A percentile compares a stretch with the other conserved stretches of the same genome.
Evolutionary conservation across 2,888 invertebrate genomes (phyloP).

Genomic region (Microplitis deprimator): DNA sequence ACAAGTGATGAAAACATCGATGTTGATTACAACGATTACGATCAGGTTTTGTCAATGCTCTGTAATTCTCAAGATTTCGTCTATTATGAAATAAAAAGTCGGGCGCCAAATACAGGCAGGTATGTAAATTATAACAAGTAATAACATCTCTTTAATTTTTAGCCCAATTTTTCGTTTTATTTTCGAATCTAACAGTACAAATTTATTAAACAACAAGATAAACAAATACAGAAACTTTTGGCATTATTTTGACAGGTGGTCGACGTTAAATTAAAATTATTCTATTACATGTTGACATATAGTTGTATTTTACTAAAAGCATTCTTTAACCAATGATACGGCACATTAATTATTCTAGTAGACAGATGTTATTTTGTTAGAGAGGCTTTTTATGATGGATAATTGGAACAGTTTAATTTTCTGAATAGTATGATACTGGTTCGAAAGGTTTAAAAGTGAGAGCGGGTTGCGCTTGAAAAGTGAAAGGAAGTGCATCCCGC

Average conservation of each 20-base stretch:
- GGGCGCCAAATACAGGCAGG: slow-evolving; percentile 77
- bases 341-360: not conserved
- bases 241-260: not conserved
- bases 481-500: slow-evolving; percentile 48
- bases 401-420: slow-evolving; percentile 31
- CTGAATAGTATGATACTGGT: slow-evolving; percentile 14
- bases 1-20: slow-evolving; percentile 71
- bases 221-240: not conserved
- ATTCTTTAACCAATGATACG: not conserved
- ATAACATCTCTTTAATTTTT: not conserved
- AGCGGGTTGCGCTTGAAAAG: slow-evolving; percentile 45
- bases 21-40: slow-evolving; percentile 74
- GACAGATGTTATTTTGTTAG: slow-evolving; percentile 15
- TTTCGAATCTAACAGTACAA: not conserved
- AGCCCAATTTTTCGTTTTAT: not conserved
- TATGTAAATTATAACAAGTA: slow-evolving; percentile 60
- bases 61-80: slow-evolving; percentile 75
- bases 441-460: slow-evolving; percentile 49
- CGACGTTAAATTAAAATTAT: not conserved
- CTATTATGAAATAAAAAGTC: slow-evolving; percentile 78
- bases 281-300: not conserved
- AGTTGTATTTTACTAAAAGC: not conserved
- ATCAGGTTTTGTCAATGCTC: slow-evolving; percentile 74
- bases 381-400: slow-evolving; percentile 24
- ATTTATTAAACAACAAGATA: not conserved